A percentile compares a stretch with the other conserved stretches of the same genome.
These are phyloP conservation scores for Mohoua ochrocephala DNA, from an alignment of 2,113 vertebrate genomes.

Conservation along the genomic window DNA sequence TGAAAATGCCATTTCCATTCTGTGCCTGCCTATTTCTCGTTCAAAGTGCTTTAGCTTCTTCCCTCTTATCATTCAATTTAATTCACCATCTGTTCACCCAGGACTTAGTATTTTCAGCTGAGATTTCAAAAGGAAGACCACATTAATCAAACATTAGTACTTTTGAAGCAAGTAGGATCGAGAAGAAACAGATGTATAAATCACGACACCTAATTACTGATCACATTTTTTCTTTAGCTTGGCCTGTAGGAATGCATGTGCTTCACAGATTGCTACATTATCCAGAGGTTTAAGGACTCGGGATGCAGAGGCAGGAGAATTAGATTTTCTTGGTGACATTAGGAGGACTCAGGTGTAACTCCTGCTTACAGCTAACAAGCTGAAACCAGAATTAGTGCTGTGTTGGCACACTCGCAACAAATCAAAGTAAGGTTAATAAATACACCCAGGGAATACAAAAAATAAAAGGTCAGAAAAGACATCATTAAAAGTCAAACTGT, in stretches of 20 bases:
- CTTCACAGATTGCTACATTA: background rate
- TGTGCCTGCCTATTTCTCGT: background rate
- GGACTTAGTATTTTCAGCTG: slow-evolving; percentile 53
- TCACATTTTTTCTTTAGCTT: background rate
- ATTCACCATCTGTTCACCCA: slow-evolving; percentile 41
- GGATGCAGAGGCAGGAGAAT: background rate
- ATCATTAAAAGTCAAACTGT: background rate
- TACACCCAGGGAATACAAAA: background rate
- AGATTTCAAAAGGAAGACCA: slow-evolving; percentile 47
- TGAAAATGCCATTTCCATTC: background rate
- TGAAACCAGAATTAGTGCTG: background rate
- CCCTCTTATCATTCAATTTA: slow-evolving; percentile 45
- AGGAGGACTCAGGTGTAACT: background rate
- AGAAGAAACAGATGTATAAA: slow-evolving; percentile 49
- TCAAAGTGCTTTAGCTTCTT: slow-evolving; percentile 32
- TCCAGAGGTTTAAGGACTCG: background rate
- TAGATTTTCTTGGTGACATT: background rate
- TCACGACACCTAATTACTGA: slow-evolving; percentile 19
- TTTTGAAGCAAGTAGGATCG: slow-evolving; percentile 30
- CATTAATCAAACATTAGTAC: slow-evolving; percentile 61
- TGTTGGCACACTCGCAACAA: background rate
- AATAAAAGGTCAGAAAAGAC: background rate
- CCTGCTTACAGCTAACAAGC: background rate
- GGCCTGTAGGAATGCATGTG: background rate
- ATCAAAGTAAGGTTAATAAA: background rate